Conservation (phyloP, 1,140 invertebrate species). For the Drosophila burlai region DNA sequence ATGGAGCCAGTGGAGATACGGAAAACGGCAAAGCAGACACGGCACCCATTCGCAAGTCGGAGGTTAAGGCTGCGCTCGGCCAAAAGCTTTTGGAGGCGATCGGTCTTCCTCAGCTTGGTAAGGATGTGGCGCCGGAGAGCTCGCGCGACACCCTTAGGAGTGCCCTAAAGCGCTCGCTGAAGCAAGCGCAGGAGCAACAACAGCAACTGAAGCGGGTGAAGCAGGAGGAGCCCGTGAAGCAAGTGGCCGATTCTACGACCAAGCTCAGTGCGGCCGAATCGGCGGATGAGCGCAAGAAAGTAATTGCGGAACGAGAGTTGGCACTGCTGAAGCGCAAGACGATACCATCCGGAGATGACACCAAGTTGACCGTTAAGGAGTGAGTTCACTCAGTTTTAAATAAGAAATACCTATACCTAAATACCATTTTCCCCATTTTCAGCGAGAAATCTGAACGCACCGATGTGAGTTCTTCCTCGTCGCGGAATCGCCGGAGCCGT, state of each 20-base stretch:
- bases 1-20: slow-evolving; percentile 1
- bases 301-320: slow-evolving; percentile 69
- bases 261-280: slow-evolving; percentile 58
- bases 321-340: slow-evolving; percentile 60
- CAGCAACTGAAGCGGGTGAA: slow-evolving; percentile 71
- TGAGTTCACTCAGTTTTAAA: slow-evolving; percentile 23
- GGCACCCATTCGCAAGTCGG: slow-evolving; percentile 44
- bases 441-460: slow-evolving; percentile 68
- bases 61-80: slow-evolving; percentile 67
- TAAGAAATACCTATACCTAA: background rate
- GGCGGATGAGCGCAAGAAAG: slow-evolving; percentile 73
- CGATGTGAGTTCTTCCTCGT: slow-evolving; percentile 70
- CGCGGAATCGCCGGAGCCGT: slow-evolving; percentile 57
- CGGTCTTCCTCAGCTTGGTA: slow-evolving; percentile 62
- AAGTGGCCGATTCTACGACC: slow-evolving; percentile 73
- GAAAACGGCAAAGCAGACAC: slow-evolving; percentile 6
- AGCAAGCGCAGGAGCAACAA: slow-evolving; percentile 78
- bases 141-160: slow-evolving; percentile 67
- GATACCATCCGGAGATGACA: slow-evolving; percentile 30
- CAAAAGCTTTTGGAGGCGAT: slow-evolving; percentile 80
- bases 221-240: slow-evolving; percentile 65
- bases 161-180: slow-evolving; percentile 75
- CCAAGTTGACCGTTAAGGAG: slow-evolving; percentile 53
- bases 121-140: slow-evolving; percentile 50
- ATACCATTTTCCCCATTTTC: slow-evolving; percentile 5